Evolutionary conservation across 2,797 vertebrate species (phyloP).

Genomic region (Bothrops alternatus): DNA sequence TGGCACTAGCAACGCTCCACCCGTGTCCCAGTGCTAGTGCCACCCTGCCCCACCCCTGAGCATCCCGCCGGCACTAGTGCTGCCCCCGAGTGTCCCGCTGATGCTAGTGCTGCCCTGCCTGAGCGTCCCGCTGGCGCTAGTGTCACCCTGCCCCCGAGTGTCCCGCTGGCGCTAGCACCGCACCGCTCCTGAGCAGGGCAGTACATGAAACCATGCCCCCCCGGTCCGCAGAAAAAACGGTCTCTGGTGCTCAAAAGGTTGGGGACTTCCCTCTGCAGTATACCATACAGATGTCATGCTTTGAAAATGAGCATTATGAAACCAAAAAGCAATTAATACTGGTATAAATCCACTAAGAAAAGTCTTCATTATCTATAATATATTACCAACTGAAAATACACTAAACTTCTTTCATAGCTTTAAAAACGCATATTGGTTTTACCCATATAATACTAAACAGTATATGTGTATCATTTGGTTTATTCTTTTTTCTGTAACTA

Average conservation of each 20-base stretch:
- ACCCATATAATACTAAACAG: background rate
- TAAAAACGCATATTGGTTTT: background rate
- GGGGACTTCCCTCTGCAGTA: no score
- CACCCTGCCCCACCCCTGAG: no score
- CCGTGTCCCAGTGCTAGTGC: no score
- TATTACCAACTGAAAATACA: background rate
- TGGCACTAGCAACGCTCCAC: no score
- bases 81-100: no score
- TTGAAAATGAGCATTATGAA: background rate
- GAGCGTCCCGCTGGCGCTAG: no score
- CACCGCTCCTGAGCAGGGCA: accelerated
- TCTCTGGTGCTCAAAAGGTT: no score
- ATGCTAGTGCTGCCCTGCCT: no score
- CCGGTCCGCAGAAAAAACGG: no score
- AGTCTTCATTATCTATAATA: background rate
- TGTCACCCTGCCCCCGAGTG: accelerated
- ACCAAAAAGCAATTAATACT: background rate
- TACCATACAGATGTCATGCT: background rate
- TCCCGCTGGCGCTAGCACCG: no score
- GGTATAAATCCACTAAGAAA: background rate
- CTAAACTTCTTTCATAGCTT: background rate
- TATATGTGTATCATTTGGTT: background rate
- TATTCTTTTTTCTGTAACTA: background rate
- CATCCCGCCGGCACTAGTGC: no score
- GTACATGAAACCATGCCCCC: no score